phyloP scores from a whole-genome alignment of 2,797 vertebrate genomes.

The Cuculus canorus region DNA sequence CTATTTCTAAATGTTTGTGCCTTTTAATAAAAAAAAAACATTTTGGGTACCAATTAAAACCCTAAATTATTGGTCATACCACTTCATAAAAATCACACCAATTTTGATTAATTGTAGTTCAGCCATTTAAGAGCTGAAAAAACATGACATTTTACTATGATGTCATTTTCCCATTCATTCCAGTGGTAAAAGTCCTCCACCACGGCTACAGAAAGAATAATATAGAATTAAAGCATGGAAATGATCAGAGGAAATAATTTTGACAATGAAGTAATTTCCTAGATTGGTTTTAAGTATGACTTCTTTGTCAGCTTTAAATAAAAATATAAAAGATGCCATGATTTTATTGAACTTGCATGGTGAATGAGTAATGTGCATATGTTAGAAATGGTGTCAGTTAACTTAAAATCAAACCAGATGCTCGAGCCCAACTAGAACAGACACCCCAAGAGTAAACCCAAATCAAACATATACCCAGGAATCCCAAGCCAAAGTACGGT shows the following conservation, averaged over 20 bases:
- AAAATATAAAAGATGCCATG: slow-evolving; percentile 58
- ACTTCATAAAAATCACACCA: slow-evolving; percentile 74
- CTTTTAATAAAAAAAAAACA: not conserved
- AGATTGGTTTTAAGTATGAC: slow-evolving; percentile 64
- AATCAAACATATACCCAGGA: not conserved
- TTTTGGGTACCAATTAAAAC: slow-evolving; percentile 59
- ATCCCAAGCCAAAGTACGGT: not conserved
- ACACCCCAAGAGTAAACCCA: slow-evolving; percentile 41
- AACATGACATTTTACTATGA: slow-evolving; percentile 65
- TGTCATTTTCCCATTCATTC: slow-evolving; percentile 70
- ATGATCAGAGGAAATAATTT: slow-evolving; percentile 70
- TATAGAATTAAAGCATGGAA: slow-evolving; percentile 67
- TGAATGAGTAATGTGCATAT: slow-evolving; percentile 63
- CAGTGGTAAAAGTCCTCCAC: slow-evolving; percentile 45
- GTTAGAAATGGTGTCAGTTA: slow-evolving; percentile 62
- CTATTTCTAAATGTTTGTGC: not conserved
- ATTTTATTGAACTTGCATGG: slow-evolving; percentile 64
- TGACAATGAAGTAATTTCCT: slow-evolving; percentile 76
- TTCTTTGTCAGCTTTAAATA: slow-evolving; percentile 70
- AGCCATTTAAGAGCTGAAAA: slow-evolving; percentile 62
- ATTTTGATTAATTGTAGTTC: slow-evolving; percentile 68
- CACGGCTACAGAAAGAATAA: slow-evolving; percentile 57
- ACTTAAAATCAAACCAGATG: slow-evolving; percentile 66
- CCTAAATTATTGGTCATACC: slow-evolving; percentile 57
- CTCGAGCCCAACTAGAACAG: not conserved